Conservation (phyloP, 2,113 vertebrate species). For the Coturnix japonica region DNA sequence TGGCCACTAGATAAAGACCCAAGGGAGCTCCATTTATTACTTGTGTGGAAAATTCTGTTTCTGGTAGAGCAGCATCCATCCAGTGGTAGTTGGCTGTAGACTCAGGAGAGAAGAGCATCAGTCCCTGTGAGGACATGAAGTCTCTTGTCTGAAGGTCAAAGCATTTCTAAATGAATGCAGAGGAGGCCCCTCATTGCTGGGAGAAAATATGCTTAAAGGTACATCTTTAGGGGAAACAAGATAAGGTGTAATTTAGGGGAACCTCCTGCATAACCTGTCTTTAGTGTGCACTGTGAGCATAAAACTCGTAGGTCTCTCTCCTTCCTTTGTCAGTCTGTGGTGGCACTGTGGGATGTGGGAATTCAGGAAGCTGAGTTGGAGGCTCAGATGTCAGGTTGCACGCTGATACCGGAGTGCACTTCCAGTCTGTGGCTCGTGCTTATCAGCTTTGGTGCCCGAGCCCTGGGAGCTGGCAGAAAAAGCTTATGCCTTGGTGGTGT, state of each 20-base stretch:
- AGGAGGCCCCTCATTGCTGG: not conserved
- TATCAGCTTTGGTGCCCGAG: constrained; percentile 26
- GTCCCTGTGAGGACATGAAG: not conserved
- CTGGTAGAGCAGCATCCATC: not conserved
- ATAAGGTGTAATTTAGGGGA: not conserved
- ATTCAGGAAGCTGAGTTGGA: not conserved
- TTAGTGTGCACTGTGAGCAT: not conserved
- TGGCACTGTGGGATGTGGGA: not conserved
- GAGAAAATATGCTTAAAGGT: not conserved
- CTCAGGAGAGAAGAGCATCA: not conserved
- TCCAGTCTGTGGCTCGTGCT: not conserved
- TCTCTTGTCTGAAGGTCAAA: not conserved
- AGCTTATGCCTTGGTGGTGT: not conserved
- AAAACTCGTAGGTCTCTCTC: not conserved
- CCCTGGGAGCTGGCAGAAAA: not conserved
- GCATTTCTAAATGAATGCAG: not conserved
- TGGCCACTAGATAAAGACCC: not conserved
- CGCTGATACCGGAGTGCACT: not conserved
- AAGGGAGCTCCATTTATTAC: not conserved
- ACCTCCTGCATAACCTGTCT: not conserved
- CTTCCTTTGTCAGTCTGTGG: not conserved
- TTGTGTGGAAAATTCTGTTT: not conserved
- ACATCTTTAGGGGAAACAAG: not conserved
- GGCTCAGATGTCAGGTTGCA: not conserved
- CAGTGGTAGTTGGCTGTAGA: not conserved